Base-by-base conservation (phyloP, 2,797 vertebrate genomes). In the Cuculus canorus region DNA sequence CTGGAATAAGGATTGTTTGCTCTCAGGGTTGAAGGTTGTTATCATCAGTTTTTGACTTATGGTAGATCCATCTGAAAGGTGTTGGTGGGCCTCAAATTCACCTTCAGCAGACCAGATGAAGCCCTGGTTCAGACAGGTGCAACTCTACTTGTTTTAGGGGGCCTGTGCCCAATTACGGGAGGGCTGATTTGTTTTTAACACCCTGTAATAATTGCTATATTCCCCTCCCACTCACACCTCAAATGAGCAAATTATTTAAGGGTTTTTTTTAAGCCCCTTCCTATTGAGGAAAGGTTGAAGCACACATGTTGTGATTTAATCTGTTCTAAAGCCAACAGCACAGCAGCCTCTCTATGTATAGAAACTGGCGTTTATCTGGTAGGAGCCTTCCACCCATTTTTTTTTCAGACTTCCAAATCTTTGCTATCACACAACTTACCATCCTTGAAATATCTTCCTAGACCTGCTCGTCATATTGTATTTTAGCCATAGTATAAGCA, bases 41-140 rank as follows among this genome's bases (percentile, higher is more conserved):
- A 86, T 96, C 88, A 95, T 93, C 80, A 91, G 66, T n/a, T 92
- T 64, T 78, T 96, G 90, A 52, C 90, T 97, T 95, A 86, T 96
- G 95, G 90, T 93, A 95, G 87, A 95, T 94, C 91, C 94, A 97
- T 96, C 90, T 96, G 90, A 85, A 87, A 96, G 91, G 95, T 96
- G 95, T 92, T 92, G 93, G 73, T 93, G 88, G 86, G 91, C 86
- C 90, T 52, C 91, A 94, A 70, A 47, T 78, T 88, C 83, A 82
- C 92, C 90, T 80, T 92, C 81, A 86, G 11, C 68, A 92, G 53
- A 80, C 45, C 91, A 94, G 73, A 94, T 82, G 90, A 90, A 96
- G 76, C 50, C 61, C 79, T 95, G 57, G n/a, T 65, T 81, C 79
- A 59, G 94, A 64, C 94, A 96, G 95, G 95, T 96, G 93, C 85